Evolutionary conservation across 2,797 vertebrate genomes (phyloP).

Genomic region (Hafferia zeledoni): DNA sequence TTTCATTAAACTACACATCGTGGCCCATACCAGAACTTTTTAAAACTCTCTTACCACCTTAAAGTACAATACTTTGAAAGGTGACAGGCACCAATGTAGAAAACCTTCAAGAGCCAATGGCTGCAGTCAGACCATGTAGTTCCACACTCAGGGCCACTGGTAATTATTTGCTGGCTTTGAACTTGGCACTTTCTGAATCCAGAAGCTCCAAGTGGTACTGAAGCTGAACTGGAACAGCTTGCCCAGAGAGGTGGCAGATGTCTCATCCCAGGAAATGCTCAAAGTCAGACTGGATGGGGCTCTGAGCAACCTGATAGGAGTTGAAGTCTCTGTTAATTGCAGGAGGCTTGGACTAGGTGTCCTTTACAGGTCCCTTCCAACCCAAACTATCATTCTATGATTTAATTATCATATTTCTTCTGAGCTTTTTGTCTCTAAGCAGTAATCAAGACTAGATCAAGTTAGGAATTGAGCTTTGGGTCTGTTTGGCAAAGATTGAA

Average conservation of each 20-base stretch:
- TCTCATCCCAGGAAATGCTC: neutral
- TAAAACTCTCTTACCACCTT: neutral
- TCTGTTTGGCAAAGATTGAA: constrained; percentile 24
- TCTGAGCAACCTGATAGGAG: neutral
- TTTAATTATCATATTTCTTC: constrained; percentile 17
- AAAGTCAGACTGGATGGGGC: neutral
- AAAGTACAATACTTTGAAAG: neutral
- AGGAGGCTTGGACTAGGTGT: fast-evolving
- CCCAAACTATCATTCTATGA: neutral
- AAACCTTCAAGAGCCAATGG: neutral
- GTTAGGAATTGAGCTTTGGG: neutral
- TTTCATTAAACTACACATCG: neutral
- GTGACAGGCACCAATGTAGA: neutral
- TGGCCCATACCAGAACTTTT: neutral
- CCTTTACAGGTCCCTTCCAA: neutral
- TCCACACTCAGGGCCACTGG: neutral
- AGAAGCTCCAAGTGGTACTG: neutral
- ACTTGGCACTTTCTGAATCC: constrained; percentile 39
- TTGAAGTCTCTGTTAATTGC: neutral
- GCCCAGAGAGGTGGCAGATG: too few species aligned
- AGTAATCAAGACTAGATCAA: neutral
- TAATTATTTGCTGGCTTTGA: constrained; percentile 19
- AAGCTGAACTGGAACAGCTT: neutral
- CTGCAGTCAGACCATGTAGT: neutral
- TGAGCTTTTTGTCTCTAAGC: neutral